Percentiles rank a stretch among this genome's conserved stretches.
These are phyloP conservation scores for Caenorhabditis tropicalis DNA, from an alignment of 1,140 invertebrate species.

Conservation along the genomic window DNA sequence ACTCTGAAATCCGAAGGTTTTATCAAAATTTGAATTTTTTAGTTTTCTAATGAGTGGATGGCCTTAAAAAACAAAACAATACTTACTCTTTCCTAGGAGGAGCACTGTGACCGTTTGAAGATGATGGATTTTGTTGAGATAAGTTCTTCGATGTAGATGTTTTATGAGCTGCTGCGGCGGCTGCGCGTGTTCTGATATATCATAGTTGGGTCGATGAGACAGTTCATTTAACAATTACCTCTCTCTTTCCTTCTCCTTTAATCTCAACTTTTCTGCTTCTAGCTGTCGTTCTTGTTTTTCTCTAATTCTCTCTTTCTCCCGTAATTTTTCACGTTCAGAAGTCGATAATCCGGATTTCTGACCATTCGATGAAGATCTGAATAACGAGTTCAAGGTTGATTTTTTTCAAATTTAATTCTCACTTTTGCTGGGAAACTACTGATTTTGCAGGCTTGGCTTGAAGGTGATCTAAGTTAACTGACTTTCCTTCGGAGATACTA, in stretches of 20 bases:
- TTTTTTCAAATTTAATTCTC: background rate
- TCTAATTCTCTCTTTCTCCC: slow-evolving; percentile 5
- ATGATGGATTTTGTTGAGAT: background rate
- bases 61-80: background rate
- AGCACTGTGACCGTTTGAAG: background rate
- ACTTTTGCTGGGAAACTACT: background rate
- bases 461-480: background rate
- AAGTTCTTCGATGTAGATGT: background rate
- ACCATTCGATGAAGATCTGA: background rate
- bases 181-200: background rate
- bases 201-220: background rate
- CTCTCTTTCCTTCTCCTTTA: slow-evolving; percentile 5
- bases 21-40: background rate
- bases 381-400: background rate
- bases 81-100: slow-evolving; percentile 9
- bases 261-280: background rate
- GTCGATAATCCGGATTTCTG: background rate
- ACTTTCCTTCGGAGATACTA: background rate
- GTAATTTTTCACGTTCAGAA: background rate
- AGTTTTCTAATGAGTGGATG: too few species aligned
- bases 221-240: background rate
- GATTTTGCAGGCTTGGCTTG: background rate
- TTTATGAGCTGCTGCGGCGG: background rate
- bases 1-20: background rate
- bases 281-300: slow-evolving; percentile 15